A percentile compares a stretch with the other conserved stretches of the same genome.
Conservation (phyloP, 2,113 vertebrate species). For the Cathartes aura region DNA sequence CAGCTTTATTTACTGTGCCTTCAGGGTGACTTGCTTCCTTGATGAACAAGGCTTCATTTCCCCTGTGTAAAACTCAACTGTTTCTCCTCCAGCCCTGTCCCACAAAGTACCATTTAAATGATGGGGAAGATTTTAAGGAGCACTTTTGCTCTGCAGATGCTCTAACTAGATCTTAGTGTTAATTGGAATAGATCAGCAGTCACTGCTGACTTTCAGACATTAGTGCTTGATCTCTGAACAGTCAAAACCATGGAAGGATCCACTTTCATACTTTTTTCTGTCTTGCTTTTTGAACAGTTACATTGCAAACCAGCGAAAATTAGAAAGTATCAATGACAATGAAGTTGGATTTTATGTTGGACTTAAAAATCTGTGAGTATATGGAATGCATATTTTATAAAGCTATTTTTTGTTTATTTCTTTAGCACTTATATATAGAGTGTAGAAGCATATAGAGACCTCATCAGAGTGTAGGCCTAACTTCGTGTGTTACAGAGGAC, state of each 20-base stretch:
- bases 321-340: conserved; percentile 92
- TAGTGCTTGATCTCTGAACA: not conserved
- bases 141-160: not conserved
- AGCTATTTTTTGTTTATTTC: not conserved
- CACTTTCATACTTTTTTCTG: not conserved
- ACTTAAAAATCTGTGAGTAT: conserved; percentile 95
- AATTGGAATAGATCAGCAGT: not conserved
- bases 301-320: conserved; percentile 91
- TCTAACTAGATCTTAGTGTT: not conserved
- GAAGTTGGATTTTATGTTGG: conserved; percentile 91
- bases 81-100: not conserved
- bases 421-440: too few species aligned
- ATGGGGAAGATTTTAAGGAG: not conserved
- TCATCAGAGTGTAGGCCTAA: not conserved
- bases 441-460: not conserved
- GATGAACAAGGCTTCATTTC: not conserved
- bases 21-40: not conserved
- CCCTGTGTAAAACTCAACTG: not conserved
- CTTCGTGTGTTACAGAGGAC: not conserved
- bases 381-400: not conserved
- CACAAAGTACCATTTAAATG: not conserved
- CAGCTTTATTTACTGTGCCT: not conserved
- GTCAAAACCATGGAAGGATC: not conserved
- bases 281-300: conserved; percentile 82
- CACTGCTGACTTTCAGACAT: not conserved